Conservation (phyloP, 2,888 invertebrate genomes). For the Trimorus sp. region DNA sequence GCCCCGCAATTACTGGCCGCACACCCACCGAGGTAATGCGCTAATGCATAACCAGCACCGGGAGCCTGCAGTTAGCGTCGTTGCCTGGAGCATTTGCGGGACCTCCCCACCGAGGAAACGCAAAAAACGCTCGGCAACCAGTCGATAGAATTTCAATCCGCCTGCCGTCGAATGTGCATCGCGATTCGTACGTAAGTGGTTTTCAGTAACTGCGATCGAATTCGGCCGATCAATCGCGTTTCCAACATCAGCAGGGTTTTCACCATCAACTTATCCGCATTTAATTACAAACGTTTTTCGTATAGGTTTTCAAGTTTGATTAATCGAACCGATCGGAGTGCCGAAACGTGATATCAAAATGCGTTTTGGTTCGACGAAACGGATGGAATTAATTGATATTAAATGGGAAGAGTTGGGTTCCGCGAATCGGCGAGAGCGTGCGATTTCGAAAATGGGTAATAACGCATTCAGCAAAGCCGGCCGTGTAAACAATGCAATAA, state of each 20-base stretch:
- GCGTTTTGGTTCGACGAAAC: too few species aligned
- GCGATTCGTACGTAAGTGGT: too few species aligned
- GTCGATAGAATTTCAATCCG: conserved; percentile 57
- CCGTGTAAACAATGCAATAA: conserved; percentile 60
- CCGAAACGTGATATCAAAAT: too few species aligned
- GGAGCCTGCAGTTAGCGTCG: conserved; percentile 52
- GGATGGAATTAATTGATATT: neutral
- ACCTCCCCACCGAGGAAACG: conserved; percentile 16
- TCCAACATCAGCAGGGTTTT: too few species aligned
- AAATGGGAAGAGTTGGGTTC: neutral
- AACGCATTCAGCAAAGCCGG: conserved; percentile 47
- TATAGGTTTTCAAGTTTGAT: too few species aligned
- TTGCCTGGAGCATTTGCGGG: conserved; percentile 35
- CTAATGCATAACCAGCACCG: conserved; percentile 46
- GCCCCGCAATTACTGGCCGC: conserved; percentile 29
- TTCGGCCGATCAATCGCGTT: too few species aligned
- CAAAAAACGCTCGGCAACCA: conserved; percentile 24
- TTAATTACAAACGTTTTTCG: too few species aligned
- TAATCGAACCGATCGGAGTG: too few species aligned
- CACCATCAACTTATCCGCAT: too few species aligned
- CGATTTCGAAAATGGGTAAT: conserved; percentile 40
- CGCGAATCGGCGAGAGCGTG: neutral
- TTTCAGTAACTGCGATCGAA: too few species aligned
- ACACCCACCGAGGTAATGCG: conserved; percentile 23
- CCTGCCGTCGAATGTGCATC: neutral